Evolutionary conservation across 2,113 vertebrate species (phyloP).

Genomic region (Sturnira hondurensis): DNA sequence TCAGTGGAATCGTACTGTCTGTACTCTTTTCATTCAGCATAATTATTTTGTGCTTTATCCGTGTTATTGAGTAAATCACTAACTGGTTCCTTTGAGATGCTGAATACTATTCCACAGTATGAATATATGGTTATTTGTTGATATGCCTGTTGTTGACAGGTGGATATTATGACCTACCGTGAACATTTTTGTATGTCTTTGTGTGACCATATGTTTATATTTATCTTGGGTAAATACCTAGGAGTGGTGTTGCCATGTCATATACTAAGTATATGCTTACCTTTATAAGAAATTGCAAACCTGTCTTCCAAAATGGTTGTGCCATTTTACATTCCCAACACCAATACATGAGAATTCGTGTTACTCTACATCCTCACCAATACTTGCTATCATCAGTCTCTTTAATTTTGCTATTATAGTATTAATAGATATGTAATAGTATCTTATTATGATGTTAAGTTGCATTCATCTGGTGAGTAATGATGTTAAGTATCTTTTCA

Average conservation of each 20-base stretch:
- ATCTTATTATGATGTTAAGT: not conserved
- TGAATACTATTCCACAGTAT: not conserved
- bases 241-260: not conserved
- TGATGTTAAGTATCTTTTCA: not conserved
- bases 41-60: not conserved
- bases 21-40: not conserved
- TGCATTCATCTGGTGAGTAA: not conserved
- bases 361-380: not conserved
- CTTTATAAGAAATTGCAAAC: slow-evolving; percentile 17
- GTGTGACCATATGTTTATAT: not conserved
- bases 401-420: not conserved
- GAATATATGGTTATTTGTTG: not conserved
- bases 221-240: slow-evolving; percentile 7
- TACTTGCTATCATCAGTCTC: not conserved
- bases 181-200: not conserved
- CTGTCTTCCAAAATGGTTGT: not conserved
- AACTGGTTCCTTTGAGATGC: slow-evolving; percentile 5
- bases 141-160: not conserved
- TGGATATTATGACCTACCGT: not conserved
- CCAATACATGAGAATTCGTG: not conserved
- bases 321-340: not conserved
- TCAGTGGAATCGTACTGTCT: not conserved
- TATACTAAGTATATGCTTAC: not conserved
- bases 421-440: not conserved
- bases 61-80: not conserved